These are phyloP conservation scores for Peromyscus californicus DNA, from an alignment of 2,113 vertebrate genomes.

Conservation along the genomic window DNA sequence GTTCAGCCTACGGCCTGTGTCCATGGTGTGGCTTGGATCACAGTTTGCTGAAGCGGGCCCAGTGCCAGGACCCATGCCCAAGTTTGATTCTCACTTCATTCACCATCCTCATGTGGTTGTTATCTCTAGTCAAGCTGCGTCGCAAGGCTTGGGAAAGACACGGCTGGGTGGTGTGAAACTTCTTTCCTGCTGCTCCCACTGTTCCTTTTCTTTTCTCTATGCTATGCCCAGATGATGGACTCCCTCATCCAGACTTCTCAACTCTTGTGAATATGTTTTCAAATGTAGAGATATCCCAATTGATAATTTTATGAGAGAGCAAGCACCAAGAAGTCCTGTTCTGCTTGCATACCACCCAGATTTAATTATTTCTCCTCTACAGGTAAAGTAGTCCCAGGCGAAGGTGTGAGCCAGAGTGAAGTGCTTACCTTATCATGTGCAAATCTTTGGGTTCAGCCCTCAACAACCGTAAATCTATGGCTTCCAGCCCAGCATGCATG, in stretches of 20 bases:
- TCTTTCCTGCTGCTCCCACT: background rate
- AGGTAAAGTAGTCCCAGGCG: background rate
- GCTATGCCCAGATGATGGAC: background rate
- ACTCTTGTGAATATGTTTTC: background rate
- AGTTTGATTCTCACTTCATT: background rate
- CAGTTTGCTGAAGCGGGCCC: background rate
- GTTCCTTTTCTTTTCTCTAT: background rate
- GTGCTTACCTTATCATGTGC: background rate
- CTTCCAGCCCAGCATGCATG: background rate
- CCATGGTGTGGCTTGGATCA: too few species aligned
- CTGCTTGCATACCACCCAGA: background rate
- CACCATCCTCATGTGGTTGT: background rate
- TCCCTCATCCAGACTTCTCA: background rate
- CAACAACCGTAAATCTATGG: background rate
- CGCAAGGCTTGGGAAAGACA: background rate
- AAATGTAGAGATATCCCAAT: background rate
- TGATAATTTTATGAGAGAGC: background rate
- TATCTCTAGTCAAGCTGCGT: background rate
- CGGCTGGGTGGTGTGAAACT: background rate
- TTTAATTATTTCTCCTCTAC: constrained; percentile 19
- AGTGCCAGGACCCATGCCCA: background rate
- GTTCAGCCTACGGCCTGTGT: too few species aligned
- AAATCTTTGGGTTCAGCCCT: background rate
- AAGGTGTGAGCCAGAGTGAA: background rate
- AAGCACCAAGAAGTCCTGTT: background rate